Evolutionary conservation across 1,140 invertebrate genomes (phyloP).

Genomic region (Hypsibius dujardini): DNA sequence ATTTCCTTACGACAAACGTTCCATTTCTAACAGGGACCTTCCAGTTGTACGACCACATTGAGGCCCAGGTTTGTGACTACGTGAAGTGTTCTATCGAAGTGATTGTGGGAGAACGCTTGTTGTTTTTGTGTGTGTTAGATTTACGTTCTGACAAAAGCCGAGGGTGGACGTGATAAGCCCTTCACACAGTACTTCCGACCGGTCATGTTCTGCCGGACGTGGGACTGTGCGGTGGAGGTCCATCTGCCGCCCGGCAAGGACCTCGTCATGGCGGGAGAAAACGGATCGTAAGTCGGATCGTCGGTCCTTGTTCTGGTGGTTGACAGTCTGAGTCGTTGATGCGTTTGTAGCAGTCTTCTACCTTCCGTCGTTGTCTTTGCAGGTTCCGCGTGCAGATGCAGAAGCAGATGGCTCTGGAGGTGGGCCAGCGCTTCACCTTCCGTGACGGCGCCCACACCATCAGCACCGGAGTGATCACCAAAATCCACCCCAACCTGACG

Average conservation of each 20-base stretch:
- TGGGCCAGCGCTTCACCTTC: conserved; percentile 76
- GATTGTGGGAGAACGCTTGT: neutral
- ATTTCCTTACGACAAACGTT: neutral
- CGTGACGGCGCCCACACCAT: conserved; percentile 59
- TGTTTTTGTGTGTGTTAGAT: conserved; percentile 40
- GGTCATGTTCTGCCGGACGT: conserved; percentile 76
- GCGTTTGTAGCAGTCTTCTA: no score
- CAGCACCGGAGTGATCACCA: conserved; percentile 76
- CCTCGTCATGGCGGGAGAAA: conserved; percentile 90
- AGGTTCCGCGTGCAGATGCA: conserved; percentile 39
- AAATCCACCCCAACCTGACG: conserved; percentile 45
- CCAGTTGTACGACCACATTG: conserved; percentile 52
- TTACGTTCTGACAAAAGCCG: conserved; percentile 62
- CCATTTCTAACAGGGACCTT: conserved; percentile 32
- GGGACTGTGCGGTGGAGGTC: conserved; percentile 63
- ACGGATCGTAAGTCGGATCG: conserved; percentile 45
- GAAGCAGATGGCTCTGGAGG: conserved; percentile 71
- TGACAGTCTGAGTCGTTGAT: no score
- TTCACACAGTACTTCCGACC: conserved; percentile 55
- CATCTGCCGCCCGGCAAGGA: conserved; percentile 48
- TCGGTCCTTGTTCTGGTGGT: no score
- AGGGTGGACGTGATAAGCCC: conserved; percentile 64
- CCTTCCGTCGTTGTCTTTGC: conserved; percentile 18
- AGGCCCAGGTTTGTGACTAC: conserved; percentile 35
- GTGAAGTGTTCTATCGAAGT: neutral